Conservation (phyloP, 92 coral and sea anemone species). For the Palythoa grandis region DNA sequence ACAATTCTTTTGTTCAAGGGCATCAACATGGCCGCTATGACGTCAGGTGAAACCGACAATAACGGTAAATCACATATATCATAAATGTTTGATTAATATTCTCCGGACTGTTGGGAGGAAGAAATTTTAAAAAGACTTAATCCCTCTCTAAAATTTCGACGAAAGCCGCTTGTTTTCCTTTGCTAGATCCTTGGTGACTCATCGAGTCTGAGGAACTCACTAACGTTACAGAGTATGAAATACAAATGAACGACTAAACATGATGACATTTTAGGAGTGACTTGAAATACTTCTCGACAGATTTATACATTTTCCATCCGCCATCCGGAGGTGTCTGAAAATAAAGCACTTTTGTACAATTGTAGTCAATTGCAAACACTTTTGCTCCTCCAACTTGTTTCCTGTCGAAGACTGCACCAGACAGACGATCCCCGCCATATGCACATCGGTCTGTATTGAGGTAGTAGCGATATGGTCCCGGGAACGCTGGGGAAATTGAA, state of each 20-base stretch:
- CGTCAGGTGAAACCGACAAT: too few relatives aligned
- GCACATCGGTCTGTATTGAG: constrained; percentile 81
- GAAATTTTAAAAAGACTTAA: too few relatives aligned
- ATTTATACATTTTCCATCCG: constrained; percentile 67
- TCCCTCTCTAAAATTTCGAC: too few relatives aligned
- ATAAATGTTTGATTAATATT: too few relatives aligned
- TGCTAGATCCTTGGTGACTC: neutral
- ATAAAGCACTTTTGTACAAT: constrained; percentile 70
- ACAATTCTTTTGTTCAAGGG: too few relatives aligned
- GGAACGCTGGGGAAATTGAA: constrained; percentile 35
- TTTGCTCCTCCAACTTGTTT: constrained; percentile 73
- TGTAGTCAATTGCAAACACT: constrained; percentile 68
- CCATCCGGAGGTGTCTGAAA: constrained; percentile 37
- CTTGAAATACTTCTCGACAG: constrained; percentile 27
- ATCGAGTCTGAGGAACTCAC: neutral
- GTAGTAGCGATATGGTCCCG: constrained; percentile 73
- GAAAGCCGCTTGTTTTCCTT: too few relatives aligned
- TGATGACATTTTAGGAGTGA: neutral
- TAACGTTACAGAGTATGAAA: neutral
- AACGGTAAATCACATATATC: too few relatives aligned
- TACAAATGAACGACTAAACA: neutral
- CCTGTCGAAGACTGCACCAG: constrained; percentile 39
- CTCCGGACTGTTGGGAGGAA: too few relatives aligned
- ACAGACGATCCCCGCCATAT: constrained; percentile 56
- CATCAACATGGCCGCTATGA: too few relatives aligned